phyloP scores from a whole-genome alignment of 2,797 vertebrate genomes.

The Anolis apletophallus region DNA sequence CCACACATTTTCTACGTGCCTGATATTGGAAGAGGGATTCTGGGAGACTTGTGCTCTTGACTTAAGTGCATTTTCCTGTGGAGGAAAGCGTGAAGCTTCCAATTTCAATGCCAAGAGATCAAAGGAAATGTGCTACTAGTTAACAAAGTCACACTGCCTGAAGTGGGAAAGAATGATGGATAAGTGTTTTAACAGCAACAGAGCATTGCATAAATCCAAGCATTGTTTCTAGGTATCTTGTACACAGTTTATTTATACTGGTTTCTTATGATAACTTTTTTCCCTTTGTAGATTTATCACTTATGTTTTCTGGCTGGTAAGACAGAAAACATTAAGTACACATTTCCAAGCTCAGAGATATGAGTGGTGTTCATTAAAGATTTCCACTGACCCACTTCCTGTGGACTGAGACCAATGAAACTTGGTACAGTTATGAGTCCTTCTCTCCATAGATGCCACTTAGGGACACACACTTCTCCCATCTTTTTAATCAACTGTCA shows the following conservation, averaged over 20 bases:
- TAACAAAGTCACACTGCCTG: background rate
- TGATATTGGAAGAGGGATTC: slow-evolving; percentile 25
- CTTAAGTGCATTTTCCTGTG: background rate
- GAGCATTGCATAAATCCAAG: background rate
- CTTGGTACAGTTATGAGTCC: too few species aligned
- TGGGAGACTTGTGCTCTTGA: slow-evolving; percentile 3
- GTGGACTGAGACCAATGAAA: too few species aligned
- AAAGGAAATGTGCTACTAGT: background rate
- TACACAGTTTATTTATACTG: slow-evolving; percentile 51
- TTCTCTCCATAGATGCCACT: too few species aligned
- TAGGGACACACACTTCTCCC: too few species aligned
- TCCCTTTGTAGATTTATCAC: background rate
- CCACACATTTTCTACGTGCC: slow-evolving; percentile 30
- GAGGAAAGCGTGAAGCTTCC: slow-evolving; percentile 26
- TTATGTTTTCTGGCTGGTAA: slow-evolving; percentile 54
- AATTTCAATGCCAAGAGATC: background rate
- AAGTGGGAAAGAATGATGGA: background rate
- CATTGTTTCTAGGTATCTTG: background rate
- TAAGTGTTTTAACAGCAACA: slow-evolving; percentile 12
- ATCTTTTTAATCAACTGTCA: too few species aligned
- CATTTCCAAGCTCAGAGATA: slow-evolving; percentile 17
- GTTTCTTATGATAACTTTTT: slow-evolving; percentile 47
- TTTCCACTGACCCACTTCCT: too few species aligned
- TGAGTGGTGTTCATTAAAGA: too few species aligned
- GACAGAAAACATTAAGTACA: slow-evolving; percentile 37